Evolutionary conservation across 1,140 invertebrate species (phyloP), one percentile per base, ranked within the genome.

Genomic region (Papilio polyxenes): DNA sequence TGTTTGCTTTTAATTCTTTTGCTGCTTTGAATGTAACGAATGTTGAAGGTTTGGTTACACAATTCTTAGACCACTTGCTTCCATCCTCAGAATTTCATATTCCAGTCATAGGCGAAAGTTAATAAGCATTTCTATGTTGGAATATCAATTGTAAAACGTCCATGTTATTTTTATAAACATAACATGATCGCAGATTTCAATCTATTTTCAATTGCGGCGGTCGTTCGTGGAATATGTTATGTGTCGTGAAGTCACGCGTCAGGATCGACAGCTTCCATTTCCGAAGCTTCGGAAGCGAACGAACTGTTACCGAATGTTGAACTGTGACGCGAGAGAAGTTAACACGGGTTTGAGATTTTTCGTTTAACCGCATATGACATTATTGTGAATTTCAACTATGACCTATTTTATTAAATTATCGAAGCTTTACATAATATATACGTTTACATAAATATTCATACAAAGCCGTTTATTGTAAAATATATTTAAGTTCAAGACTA

Each of bases 251-350:
- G 79, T 81, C 80, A 83, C 65, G 49, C 77, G 49, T 65, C 40
- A 78, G 80, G 62, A 81, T 51, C 75, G 85, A 89, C 87, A 87
- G 85, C 81, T 80, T 88, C 87, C 87, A 89, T 90, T 90, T 90
- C 89, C 90, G 89, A 87, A 80, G 83, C 83, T 81, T 83, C 84
- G 87, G 87, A 89, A 81, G 75, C 69, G 81, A 53, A 20, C n/a
- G n/a, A 20, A 59, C 56, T 59, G 56, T 20, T 53, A 53, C 13
- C 15, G 51, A 59, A 59, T n/a, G n/a, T 59, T 17, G 56, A 59
- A 59, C n/a, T 59, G n/a, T 59, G n/a, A 59, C 51, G n/a, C 9
- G n/a, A 17, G 17, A 20, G 7, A 59, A 59, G 56, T n/a, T 53
- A 17, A 53, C 17, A 20, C n/a, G 56, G n/a, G 56, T n/a, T 59